Base-by-base conservation (phyloP, 2,888 invertebrate species). In the Platycheirus rosarum region DNA sequence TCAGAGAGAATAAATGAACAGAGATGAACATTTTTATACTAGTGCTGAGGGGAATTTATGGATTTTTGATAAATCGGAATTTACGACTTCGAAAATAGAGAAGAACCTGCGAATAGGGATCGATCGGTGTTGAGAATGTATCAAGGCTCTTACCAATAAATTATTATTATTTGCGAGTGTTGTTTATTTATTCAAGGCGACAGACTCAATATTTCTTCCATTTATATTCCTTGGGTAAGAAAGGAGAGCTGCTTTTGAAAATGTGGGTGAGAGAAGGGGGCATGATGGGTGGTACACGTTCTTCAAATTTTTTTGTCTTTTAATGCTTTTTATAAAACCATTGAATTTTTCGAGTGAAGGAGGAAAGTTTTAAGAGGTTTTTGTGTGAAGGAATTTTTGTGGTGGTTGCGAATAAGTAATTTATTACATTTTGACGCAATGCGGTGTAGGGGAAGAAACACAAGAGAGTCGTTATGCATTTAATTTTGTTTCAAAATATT, bases 51-150 rank as follows among this genome's bases (percentile, higher is more conserved):
- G 60, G 76, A 77, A 53, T 71, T 77, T 82, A 82, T 82, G 71
- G 82, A 77, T 77, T 77, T 60, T 71, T 82, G 82, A 77, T 77
- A 82, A 77, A 82, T 82, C 68, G 53, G 66, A 76, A 42, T 71
- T 82, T 76, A 76, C 62, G 62, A 55, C 40, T 66, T 46, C 29
- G 8, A 6, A 40, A 11, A 13, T 13, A 46, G 18, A 51, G n/a
- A 23, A 44, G n/a, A 29, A 44, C 42, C 26, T 60, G n/a, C n/a
- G 29, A 60, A 29, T 26, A n/a, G 14, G n/a, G 11, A 60, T 60
- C n/a, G 44, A 60, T 60, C 44, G n/a, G n/a, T n/a, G n/a, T n/a
- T n/a, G n/a, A n/a, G 26, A 26, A 26, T 26, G 6, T 26, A 26
- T 6, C 6, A 6, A 32, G 29, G 5, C 8, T 32, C 8, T 32